phyloP scores from a whole-genome alignment of 1,140 invertebrate genomes.

The Ceratosolen fusciceps region DNA sequence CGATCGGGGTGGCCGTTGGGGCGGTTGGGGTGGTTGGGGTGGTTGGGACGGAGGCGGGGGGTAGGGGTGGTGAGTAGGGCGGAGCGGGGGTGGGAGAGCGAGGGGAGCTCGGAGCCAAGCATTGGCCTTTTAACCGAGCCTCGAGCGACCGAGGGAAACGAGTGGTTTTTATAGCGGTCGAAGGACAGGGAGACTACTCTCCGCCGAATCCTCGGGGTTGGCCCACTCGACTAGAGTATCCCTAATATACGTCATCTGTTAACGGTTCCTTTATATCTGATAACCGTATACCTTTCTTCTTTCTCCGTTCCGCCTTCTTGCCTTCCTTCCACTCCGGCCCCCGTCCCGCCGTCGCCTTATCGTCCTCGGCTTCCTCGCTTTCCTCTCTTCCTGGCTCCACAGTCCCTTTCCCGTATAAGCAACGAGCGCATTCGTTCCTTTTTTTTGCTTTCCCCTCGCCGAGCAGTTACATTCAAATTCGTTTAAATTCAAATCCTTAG shows the following conservation, averaged over 20 bases:
- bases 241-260: conserved; percentile 73
- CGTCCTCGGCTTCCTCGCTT: neutral
- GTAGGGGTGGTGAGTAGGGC: too few species aligned
- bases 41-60: too few species aligned
- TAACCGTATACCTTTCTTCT: conserved; percentile 12
- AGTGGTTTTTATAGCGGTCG: conserved; percentile 71
- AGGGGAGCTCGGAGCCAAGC: too few species aligned
- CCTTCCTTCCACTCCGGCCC: neutral
- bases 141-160: conserved; percentile 65
- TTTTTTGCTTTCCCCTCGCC: neutral
- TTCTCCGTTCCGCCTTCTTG: neutral
- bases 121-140: conserved; percentile 71
- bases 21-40: too few species aligned
- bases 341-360: neutral
- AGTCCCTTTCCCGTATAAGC: neutral
- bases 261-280: conserved; percentile 60
- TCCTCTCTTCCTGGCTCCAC: neutral
- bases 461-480: neutral
- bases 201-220: conserved; percentile 62
- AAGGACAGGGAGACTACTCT: conserved; percentile 66
- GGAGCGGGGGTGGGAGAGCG: conserved; percentile 34
- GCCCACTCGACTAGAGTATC: conserved; percentile 71
- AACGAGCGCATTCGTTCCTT: neutral
- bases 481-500: too few species aligned
- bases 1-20: too few species aligned